Evolutionary conservation across 1,140 invertebrate genomes (phyloP).

Genomic region (Apis mellifera): Amel_HAv3.1 CM009931.2:6496501-6497000

Average conservation of each 20-base stretch:
- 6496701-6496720: neutral
- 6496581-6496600: neutral
- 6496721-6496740: conserved; percentile 14
- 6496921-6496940: neutral
- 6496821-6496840: neutral
- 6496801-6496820: neutral
- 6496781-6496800: conserved; percentile 9
- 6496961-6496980: neutral
- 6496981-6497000: neutral
- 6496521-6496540: no score
- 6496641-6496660: neutral
- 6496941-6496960: neutral
- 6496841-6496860: neutral
- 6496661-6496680: neutral
- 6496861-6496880: neutral
- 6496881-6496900: neutral
- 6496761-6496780: neutral
- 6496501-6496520: no score
- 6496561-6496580: neutral
- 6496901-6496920: neutral
- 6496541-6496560: no score
- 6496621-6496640: neutral
- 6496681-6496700: neutral
- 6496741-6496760: conserved; percentile 13
- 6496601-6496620: neutral